Evolutionary conservation across 1,140 invertebrate genomes (phyloP), one percentile per base, ranked within the genome.

Genomic region (Lepidurus packardi): DNA sequence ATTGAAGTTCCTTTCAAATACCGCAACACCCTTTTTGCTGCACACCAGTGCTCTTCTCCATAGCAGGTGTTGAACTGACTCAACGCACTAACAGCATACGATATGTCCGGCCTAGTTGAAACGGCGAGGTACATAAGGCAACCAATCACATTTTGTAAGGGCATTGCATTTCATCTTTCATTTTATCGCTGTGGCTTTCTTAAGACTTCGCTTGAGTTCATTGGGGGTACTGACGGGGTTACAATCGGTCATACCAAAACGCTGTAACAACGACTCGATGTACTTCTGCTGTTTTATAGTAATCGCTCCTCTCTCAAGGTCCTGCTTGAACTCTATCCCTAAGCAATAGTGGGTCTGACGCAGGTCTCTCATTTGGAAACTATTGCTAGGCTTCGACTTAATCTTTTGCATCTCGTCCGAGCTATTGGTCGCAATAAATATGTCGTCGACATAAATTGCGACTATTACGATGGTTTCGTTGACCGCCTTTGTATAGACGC

Each of bases 401-500:
- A 81, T 75, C n/a, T 79, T 8, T 16, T 80, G 75, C 65, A 84
- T 79, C 53, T 79, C 80, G n/a, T 77, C 75, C 43, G 43, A 43
- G 43, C 78, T 65, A 25, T 73, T 80, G 1, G 80, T 81, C 0
- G 80, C 77, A 42, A 85, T 73, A 43, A 85, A 44, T n/a, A 84
- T 85, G 83, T 88, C 86, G 82, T 88, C 86, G 11, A 88, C 86
- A 84, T 87, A 87, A 5, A 87, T 81, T 11, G 82, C 82, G 1
- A 87, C 73, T 43, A 85, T 81, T 2, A 85, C 79, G 47, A 73
- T 45, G 76, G 82, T 45, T 75, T 75, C 80, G 10, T 82, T 80
- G 8, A 81, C 43, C 25, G 73, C 73, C 7, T 80, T 79, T 24
- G 83, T 80, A 81, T 84, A 86, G 8, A 86, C 80, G 82, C 85